These are phyloP conservation scores for Lagorchestes hirsutus DNA, from an alignment of 2,797 vertebrate genomes.

Conservation along the genomic window DNA sequence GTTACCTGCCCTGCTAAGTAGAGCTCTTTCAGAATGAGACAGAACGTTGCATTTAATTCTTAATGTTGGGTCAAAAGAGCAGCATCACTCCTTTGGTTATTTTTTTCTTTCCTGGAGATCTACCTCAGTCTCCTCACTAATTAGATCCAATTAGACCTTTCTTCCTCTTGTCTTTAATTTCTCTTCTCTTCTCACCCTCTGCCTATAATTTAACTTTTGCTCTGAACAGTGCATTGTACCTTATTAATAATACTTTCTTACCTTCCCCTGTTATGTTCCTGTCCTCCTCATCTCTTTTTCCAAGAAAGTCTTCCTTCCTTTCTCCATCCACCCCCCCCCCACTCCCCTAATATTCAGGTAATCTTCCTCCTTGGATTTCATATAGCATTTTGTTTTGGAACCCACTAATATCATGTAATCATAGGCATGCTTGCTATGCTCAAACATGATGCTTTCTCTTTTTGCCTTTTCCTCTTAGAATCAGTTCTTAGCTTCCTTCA, in stretches of 20 bases:
- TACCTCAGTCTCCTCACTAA: background rate
- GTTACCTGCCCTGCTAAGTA: background rate
- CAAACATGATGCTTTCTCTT: background rate
- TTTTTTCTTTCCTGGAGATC: background rate
- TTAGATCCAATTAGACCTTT: conserved; percentile 1
- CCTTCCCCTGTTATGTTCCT: background rate
- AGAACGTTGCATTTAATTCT: background rate
- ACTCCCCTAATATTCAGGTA: background rate
- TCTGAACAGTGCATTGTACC: background rate
- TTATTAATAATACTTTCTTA: background rate
- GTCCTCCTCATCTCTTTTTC: background rate
- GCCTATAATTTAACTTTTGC: background rate
- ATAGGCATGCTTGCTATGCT: background rate
- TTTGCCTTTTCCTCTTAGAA: background rate
- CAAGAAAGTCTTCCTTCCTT: background rate
- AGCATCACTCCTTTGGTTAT: background rate
- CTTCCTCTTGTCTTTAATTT: background rate
- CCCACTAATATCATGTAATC: background rate
- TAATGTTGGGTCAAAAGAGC: background rate
- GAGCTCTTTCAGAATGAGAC: background rate
- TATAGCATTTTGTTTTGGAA: background rate
- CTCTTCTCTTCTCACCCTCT: background rate
- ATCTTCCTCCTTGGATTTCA: background rate
- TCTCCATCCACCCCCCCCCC: background rate
- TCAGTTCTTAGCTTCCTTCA: background rate